Conservation (phyloP, 2,797 vertebrate genomes). For the Malacoctenus gilli region DNA sequence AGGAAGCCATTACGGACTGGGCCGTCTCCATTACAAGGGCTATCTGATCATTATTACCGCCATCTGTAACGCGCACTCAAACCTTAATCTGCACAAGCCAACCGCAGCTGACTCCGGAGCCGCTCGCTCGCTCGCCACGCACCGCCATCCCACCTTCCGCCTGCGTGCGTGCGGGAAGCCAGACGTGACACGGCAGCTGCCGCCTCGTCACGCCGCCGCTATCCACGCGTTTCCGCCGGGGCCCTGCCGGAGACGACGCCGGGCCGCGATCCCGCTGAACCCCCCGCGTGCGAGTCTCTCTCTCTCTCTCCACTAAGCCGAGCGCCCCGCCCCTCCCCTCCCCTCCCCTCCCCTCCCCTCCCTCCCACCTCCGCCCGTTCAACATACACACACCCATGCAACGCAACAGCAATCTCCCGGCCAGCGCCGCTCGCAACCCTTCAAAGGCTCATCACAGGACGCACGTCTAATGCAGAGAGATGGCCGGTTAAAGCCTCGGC, state of each 20-base stretch:
- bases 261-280: slow-evolving; percentile 14
- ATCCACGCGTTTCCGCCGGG: slow-evolving; percentile 53
- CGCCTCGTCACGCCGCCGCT: slow-evolving; percentile 61
- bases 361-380: slow-evolving; percentile 42
- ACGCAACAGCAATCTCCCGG: slow-evolving; percentile 59
- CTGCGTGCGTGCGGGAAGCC: slow-evolving; percentile 14
- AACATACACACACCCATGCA: slow-evolving; percentile 49
- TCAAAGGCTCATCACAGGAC: slow-evolving; percentile 79
- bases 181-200: slow-evolving; percentile 68
- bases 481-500: slow-evolving; percentile 73
- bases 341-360: too few relatives aligned
- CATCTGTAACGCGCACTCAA: slow-evolving; percentile 77
- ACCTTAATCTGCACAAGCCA: slow-evolving; percentile 70
- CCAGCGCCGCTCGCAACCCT: slow-evolving; percentile 64
- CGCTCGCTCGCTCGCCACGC: slow-evolving; percentile 15
- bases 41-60: slow-evolving; percentile 79
- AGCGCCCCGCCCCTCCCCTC: too few relatives aligned
- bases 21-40: slow-evolving; percentile 77
- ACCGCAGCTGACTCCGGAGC: slow-evolving; percentile 73
- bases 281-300: slow-evolving; percentile 5
- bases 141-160: slow-evolving; percentile 33
- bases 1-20: slow-evolving; percentile 79
- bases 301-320: slow-evolving; percentile 16
- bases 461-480: slow-evolving; percentile 77
- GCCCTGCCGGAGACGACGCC: slow-evolving; percentile 45